Base-by-base conservation (phyloP, 2,888 invertebrate genomes). In the Candidula unifasciata region DNA sequence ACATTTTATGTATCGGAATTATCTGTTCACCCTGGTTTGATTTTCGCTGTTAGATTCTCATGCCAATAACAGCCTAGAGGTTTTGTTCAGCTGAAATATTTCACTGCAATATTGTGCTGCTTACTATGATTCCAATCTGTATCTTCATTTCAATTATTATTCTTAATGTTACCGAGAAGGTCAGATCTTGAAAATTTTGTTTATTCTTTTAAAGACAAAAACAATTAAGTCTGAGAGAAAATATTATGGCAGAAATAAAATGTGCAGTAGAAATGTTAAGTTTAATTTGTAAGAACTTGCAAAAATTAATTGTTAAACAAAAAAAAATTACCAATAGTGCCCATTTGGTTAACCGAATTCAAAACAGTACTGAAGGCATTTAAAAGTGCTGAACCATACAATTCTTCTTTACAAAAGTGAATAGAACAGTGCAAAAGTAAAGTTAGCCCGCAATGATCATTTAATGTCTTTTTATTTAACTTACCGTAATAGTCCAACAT, bases 401-500 rank as follows among this genome's bases (percentile, higher is more conserved):
- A 10, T 8, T 10, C n/a, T 6, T 27, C 30, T 30, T 30, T 16
- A 30, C 2, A 68, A 18, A 68, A 16, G 33, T 30, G 33, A 68
- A 68, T 33, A 68, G 33, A 6, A 33, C 33, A 30, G 33, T 68
- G 27, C n/a, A 24, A 69, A 69, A 69, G 24, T 69, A 69, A 35
- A 18, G 21, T 35, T 35, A 21, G 2, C n/a, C 69, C 69, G n/a
- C 37, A 52, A 52, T 73, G 44, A 10, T 13, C 33, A 73, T 10
- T 52, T 44, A 76, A 13, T 52, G 8, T 74, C 10, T 5, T 44
- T 5, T 44, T 52, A 52, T 57, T 27, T 54, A 76, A 97, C 98
- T 98, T 97, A 98, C 98, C 98, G 97, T 98, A 98, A 95, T 98
- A 98, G 95, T 98, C 98, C 96, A 98, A 97, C 94, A 97, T 97